phyloP scores from a whole-genome alignment of 2,888 invertebrate species.

The Conistra vaccinii region DNA sequence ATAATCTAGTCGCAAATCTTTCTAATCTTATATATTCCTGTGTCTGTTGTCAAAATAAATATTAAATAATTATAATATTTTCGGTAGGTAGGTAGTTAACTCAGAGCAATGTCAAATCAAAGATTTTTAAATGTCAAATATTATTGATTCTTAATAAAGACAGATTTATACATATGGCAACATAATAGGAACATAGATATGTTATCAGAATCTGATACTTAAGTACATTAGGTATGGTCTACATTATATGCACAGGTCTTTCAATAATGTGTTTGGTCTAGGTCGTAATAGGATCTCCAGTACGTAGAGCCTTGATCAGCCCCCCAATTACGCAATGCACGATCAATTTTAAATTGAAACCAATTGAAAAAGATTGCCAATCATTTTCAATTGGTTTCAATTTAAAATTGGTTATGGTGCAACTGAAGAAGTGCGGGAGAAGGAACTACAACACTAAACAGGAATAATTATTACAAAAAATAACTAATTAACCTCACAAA shows the following conservation, averaged over 20 bases:
- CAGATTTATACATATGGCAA: background rate
- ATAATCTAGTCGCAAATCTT: background rate
- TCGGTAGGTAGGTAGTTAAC: conserved; percentile 48
- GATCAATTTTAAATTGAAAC: too few relatives aligned
- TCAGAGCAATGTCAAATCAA: conserved; percentile 65
- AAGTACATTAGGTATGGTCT: background rate
- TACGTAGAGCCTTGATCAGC: too few relatives aligned
- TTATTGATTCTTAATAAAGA: conserved; percentile 32
- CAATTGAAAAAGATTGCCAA: too few relatives aligned
- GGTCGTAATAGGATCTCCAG: background rate
- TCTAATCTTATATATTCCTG: background rate
- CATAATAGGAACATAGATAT: background rate
- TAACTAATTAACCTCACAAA: too few relatives aligned
- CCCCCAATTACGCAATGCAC: too few relatives aligned
- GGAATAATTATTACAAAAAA: too few relatives aligned
- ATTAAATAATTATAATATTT: conserved; percentile 17
- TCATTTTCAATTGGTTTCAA: too few relatives aligned
- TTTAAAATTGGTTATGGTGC: too few relatives aligned
- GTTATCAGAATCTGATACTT: background rate
- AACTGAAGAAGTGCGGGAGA: too few relatives aligned
- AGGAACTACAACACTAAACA: too few relatives aligned
- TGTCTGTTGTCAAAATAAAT: background rate
- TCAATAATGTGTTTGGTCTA: background rate
- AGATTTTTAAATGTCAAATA: conserved; percentile 67
- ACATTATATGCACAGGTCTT: background rate